Conservation (phyloP, 1,140 invertebrate species). For the Brachionus manjavacas region DNA sequence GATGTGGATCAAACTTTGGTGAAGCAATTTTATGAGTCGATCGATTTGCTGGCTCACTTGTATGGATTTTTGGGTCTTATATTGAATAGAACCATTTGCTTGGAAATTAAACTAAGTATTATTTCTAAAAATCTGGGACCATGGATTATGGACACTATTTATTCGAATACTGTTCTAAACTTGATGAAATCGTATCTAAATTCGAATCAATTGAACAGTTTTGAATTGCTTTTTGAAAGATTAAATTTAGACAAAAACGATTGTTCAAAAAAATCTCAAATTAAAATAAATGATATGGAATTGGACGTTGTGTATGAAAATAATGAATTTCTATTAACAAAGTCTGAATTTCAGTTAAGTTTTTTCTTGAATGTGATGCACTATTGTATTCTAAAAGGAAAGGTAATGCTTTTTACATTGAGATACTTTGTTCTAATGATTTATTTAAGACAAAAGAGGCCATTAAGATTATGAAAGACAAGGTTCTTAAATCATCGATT, state of each 20-base stretch:
- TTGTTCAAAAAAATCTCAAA: neutral
- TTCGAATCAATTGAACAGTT: neutral
- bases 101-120: neutral
- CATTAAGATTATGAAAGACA: constrained; percentile 20
- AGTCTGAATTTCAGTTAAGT: neutral
- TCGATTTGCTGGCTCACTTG: constrained; percentile 11
- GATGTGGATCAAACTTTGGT: neutral
- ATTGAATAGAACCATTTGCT: neutral
- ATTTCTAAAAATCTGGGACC: neutral
- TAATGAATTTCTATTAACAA: neutral
- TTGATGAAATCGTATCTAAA: constrained; percentile 29
- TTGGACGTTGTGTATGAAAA: neutral
- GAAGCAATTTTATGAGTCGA: constrained; percentile 1
- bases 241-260: neutral
- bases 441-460: constrained; percentile 19
- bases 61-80: neutral
- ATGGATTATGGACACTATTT: neutral
- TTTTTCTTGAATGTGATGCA: constrained; percentile 14
- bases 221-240: neutral
- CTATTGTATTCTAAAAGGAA: constrained; percentile 5
- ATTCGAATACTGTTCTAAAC: neutral
- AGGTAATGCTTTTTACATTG: neutral
- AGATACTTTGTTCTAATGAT: neutral
- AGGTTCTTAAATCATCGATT: neutral
- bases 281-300: neutral